A percentile compares a stretch with the other conserved stretches of the same genome.
These are phyloP conservation scores for Pterocles orientalis DNA, from an alignment of 2,113 vertebrate species.

Conservation along the genomic window DNA sequence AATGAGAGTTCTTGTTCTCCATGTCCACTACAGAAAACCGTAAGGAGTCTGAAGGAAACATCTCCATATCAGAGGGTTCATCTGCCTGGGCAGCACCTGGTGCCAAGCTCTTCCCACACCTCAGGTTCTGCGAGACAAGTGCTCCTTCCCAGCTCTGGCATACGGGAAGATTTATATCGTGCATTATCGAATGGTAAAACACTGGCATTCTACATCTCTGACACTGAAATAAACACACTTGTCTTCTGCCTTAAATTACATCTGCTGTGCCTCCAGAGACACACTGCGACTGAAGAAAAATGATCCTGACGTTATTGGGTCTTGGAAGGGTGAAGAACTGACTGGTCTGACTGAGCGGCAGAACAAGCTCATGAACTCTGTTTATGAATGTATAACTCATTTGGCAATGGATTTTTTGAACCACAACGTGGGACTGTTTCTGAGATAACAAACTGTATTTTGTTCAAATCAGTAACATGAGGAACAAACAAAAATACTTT, in stretches of 20 bases:
- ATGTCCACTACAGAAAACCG: background rate
- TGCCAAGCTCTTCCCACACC: background rate
- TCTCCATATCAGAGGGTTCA: accelerated
- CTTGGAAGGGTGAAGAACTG: slow-evolving; percentile 5
- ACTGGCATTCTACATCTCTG: background rate
- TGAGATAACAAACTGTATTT: background rate
- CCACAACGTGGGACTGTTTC: background rate
- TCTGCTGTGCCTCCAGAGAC: background rate
- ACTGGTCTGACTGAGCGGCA: background rate
- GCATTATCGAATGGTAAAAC: background rate
- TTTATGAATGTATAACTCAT: background rate
- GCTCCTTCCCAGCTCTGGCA: background rate
- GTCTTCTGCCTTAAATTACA: background rate
- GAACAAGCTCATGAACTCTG: background rate
- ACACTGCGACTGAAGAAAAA: background rate
- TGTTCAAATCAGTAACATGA: background rate
- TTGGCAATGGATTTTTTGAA: background rate
- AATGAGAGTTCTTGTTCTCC: background rate
- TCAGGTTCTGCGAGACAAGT: background rate
- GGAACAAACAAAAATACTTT: background rate
- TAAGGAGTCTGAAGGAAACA: background rate
- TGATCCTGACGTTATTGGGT: background rate
- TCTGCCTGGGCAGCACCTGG: accelerated
- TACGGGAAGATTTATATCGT: background rate
- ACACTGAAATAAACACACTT: background rate